Evolutionary conservation across 2,113 vertebrate species (phyloP), one percentile per base, ranked within the genome.

Genomic region (Paramisgurnus dabryanus): DNA sequence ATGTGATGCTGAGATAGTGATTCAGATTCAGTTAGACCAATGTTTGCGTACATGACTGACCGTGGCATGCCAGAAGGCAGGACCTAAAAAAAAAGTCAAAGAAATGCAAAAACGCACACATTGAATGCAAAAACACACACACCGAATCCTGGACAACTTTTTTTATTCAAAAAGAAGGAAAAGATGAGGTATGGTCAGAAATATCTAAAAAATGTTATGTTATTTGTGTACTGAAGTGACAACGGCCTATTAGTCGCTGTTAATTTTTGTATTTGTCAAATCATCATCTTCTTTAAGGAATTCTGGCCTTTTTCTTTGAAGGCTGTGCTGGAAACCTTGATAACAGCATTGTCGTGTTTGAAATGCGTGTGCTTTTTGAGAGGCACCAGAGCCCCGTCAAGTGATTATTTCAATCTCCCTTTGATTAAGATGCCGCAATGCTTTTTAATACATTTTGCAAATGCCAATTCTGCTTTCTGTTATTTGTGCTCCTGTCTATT

Each of bases 381-480:
- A 58, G 18, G 34, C 60, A 50, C 43, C 55, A 39, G 49, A 80
- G 61, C 58, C 11, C 45, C 60, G 78, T 83, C 71, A 65, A 76
- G 70, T 65, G 71, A 80, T 83, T 76, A 63, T 50, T 68, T 79
- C 39, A 57, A 53, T 75, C 13, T 53, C 22, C 18, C 27, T 63
- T 72, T 69, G 65, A 80, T 75, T 79, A 75, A 57, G 65, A 76
- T 11, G 58, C 47, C 49, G 1, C 50, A 22, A 70, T 22, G 34
- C 0, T 12, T 4, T 66, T 43, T 70, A 80, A 76, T 70, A 76
- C 22, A 18, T 69, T 76, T 75, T 79, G 57, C 57, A 61, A 12
- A 34, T 39, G 34, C 13, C 6, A 53, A 57, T n/a, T 63, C 34
- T 67, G 40, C 27, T 15, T 7, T 72, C 50, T 0, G 50, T 12